Evolutionary conservation across 1,140 invertebrate species (phyloP), one percentile per base, ranked within the genome.

Genomic region (Drusus annulatus): DNA sequence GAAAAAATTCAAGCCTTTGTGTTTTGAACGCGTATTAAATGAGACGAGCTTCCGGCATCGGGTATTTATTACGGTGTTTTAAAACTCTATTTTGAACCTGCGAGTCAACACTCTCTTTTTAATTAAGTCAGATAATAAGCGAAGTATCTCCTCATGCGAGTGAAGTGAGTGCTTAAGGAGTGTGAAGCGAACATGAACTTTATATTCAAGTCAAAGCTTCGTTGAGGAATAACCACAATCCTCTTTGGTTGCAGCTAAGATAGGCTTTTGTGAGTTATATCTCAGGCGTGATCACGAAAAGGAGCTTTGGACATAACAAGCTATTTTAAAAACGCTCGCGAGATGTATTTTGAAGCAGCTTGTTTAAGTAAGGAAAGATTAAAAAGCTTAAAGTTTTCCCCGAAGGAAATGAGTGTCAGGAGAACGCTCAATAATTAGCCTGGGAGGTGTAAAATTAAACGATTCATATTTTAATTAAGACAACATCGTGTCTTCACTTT

Each of bases 261-360:
- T 17, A 54, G 71, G 50, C 54, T 76, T 79, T 79, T 79, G 71
- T 81, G 69, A 81, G 76, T 81, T 81, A 81, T 81, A 81, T 68
- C 68, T 77, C 51, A 28, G 51, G 76, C 80, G 80, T 81, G 80
- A 81, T 74, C 76, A 71, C 58, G 17, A 71, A 75, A 75, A 19
- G 58, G 17, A 60, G 56, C 74, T 76, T 76, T 63, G 60, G 74
- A 63, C 74, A 76, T 76, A 51, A 45, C 25, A 58, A 63, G 58
- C 63, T 76, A 76, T 76, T 76, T 76, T 76, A 45, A 76, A 76
- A 76, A 76, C 50, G 50, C 74, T 36, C 60, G 31, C 1, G 36
- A 8, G 68, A 71, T 71, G 68, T 23, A 52, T 50, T 71, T 71
- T 25, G 50, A 7, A 50, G 36, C 68, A 15, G n/a, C 68, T 51